Conservation (phyloP, 1,140 invertebrate species). For the Scaptodrosophila lebanonensis region DNA sequence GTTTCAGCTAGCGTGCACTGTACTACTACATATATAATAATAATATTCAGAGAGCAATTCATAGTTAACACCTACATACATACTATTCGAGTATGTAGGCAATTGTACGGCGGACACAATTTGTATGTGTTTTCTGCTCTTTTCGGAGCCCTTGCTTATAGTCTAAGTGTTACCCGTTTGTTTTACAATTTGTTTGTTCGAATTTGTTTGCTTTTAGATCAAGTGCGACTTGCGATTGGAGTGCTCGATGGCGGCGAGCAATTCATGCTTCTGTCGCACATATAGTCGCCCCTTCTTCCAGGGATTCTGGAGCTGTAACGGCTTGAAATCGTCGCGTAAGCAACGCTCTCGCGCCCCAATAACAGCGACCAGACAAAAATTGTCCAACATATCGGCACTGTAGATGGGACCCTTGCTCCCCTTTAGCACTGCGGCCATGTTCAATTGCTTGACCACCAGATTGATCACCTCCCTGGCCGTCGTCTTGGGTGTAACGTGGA, state of each 20-base stretch:
- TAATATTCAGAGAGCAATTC: too few species aligned
- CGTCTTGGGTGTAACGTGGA: constrained; percentile 93
- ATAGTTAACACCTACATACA: too few species aligned
- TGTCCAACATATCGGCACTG: constrained; percentile 85
- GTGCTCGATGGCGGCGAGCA: constrained; percentile 91
- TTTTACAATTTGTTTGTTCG: too few species aligned
- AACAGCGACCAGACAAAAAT: constrained; percentile 95
- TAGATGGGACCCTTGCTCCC: constrained; percentile 88
- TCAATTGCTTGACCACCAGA: constrained; percentile 94
- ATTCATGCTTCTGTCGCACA: constrained; percentile 91
- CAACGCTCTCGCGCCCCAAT: constrained; percentile 94
- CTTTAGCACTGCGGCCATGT: constrained; percentile 93
- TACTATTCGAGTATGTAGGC: too few species aligned
- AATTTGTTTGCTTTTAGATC: constrained; percentile 45
- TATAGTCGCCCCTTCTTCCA: constrained; percentile 96
- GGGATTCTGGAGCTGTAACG: constrained; percentile 93
- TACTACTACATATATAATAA: too few species aligned
- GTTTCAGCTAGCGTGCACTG: too few species aligned
- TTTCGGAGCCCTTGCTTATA: neutral
- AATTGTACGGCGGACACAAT: too few species aligned
- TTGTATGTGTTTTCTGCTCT: too few species aligned
- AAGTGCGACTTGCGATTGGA: constrained; percentile 84
- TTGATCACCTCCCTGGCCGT: constrained; percentile 95
- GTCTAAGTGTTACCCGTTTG: too few species aligned
- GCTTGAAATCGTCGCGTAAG: constrained; percentile 94